Evolutionary conservation across 2,797 vertebrate genomes (phyloP).

Genomic region (Simalia tracyae): DNA sequence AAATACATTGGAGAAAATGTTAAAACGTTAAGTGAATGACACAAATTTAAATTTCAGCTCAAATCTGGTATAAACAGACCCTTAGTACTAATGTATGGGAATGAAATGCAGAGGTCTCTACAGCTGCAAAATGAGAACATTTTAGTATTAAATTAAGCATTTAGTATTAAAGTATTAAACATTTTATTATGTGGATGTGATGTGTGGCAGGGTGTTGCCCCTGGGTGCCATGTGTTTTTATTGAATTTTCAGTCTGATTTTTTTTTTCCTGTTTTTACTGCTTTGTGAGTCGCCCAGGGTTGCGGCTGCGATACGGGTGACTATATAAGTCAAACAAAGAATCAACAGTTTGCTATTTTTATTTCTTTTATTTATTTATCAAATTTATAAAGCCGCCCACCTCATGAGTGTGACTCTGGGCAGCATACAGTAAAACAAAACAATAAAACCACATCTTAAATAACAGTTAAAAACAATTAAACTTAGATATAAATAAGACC

Average conservation of each 20-base stretch:
- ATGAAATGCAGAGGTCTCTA: background rate
- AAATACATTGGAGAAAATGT: background rate
- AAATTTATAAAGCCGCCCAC: background rate
- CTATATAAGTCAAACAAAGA: background rate
- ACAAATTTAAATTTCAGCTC: background rate
- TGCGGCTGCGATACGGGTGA: background rate
- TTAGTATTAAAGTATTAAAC: background rate
- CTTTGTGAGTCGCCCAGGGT: background rate
- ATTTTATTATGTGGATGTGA: background rate
- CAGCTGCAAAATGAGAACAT: background rate
- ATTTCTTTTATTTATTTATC: background rate
- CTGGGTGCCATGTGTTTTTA: background rate
- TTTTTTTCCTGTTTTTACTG: background rate
- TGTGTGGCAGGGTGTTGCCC: background rate
- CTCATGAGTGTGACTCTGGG: background rate
- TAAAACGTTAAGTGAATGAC: background rate
- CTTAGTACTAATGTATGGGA: background rate
- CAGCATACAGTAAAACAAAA: background rate
- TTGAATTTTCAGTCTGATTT: background rate
- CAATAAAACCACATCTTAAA: background rate
- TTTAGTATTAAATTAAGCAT: background rate
- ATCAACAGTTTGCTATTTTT: background rate
- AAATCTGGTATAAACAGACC: background rate
- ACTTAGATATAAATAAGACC: background rate
- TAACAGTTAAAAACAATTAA: background rate